Base-by-base conservation (phyloP, 23 tunicate genomes). In the Ascidia mentula region DNA sequence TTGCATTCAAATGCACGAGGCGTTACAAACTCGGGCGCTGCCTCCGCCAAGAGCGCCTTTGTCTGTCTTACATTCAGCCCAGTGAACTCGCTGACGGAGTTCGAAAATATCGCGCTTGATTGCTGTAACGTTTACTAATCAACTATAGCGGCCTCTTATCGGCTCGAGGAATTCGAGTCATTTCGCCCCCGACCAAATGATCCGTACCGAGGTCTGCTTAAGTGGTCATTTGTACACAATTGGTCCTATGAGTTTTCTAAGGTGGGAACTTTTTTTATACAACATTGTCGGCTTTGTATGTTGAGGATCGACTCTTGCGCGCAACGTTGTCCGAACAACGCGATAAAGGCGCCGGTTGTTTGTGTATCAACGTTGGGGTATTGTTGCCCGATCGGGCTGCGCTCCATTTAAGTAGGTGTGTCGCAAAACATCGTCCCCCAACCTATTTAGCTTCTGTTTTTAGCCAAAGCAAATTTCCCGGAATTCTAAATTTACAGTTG, bases 1-100 rank as follows among this genome's bases (percentile, higher is more conserved):
- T 53, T 53, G 65, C 65, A 53, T 53, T 53, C 65, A 53, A 53
- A 53, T 53, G 12, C 65, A 53, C 65, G 12, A 53, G 65, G 65
- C 65, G 7, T 53, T 53, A 20, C 65, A 53, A 9, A 26, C 65
- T 53, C 65, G 13, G 65, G 65, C 65, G 65, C 13, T 53, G 65
- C 1, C 24, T 28, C 15, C 24, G 65, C 24, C 24, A 28, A 53
- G 28, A 28, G n/a, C n/a, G n/a, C n/a, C n/a, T n/a, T n/a, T n/a
- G n/a, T n/a, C n/a, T n/a, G n/a, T n/a, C n/a, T n/a, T n/a, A n/a
- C n/a, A n/a, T n/a, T n/a, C n/a, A n/a, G n/a, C n/a, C n/a, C n/a
- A n/a, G 65, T 28, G 65, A 53, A 53, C 65, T 53, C 65, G 65
- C 28, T 26, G 28, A 20, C 12, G 7, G 7, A 9, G 65, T 6